phyloP scores from a whole-genome alignment of 2,888 invertebrate genomes.

The Clistopyga incitator region DNA sequence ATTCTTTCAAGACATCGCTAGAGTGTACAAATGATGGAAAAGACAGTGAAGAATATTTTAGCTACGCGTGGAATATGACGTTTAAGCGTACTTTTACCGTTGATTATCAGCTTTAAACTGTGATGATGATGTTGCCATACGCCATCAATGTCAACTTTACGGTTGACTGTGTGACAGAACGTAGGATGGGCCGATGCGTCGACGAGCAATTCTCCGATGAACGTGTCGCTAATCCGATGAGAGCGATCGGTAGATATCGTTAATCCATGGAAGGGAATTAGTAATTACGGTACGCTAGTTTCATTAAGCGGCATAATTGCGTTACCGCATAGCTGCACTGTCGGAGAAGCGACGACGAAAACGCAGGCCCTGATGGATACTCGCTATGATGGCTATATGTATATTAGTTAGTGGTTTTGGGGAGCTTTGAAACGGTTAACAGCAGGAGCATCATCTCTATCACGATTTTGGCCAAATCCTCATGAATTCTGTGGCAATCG shows the following conservation, averaged over 20 bases:
- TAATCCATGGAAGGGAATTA: conserved; percentile 56
- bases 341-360: conserved; percentile 29
- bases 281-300: conserved; percentile 50
- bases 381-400: conserved; percentile 12
- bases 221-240: conserved; percentile 38
- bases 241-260: conserved; percentile 54
- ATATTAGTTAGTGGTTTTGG: conserved; percentile 21
- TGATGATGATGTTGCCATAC: neutral
- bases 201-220: conserved; percentile 16
- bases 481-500: conserved; percentile 22
- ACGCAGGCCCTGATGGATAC: conserved; percentile 11
- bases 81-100: neutral
- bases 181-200: neutral
- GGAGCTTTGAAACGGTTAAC: conserved; percentile 30
- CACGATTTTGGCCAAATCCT: conserved; percentile 25
- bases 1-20: neutral
- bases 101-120: neutral
- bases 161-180: conserved; percentile 7
- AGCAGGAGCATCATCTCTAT: conserved; percentile 1
- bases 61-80: neutral
- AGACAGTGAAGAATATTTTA: neutral
- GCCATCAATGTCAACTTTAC: neutral
- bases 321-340: conserved; percentile 29
- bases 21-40: neutral
- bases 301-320: conserved; percentile 57